These are phyloP conservation scores for Cryptocheilus praepositus DNA, from an alignment of 2,888 invertebrate genomes.

Conservation along the genomic window DNA sequence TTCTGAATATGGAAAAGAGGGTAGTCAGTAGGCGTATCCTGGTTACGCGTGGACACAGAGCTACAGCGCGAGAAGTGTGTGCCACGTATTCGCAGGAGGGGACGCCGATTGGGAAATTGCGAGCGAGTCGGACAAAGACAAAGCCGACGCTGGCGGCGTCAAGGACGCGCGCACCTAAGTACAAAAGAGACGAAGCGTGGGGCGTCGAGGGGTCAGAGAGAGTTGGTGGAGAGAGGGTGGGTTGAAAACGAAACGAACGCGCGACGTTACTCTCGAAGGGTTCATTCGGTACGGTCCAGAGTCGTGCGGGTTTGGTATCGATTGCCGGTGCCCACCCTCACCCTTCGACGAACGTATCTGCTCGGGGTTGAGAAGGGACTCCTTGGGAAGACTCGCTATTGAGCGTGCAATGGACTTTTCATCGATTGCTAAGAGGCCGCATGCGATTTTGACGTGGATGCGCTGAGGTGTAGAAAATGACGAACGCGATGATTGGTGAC, in stretches of 20 bases:
- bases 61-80: background rate
- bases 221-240: constrained; percentile 5
- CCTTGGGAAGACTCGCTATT: constrained; percentile 31
- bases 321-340: constrained; percentile 19
- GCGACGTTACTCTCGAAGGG: constrained; percentile 47
- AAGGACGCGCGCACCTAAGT: constrained; percentile 2
- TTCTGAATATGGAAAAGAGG: constrained; percentile 34
- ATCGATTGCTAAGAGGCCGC: constrained; percentile 17
- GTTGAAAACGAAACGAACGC: constrained; percentile 50
- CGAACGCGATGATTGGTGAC: too few species aligned
- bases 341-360: constrained; percentile 43
- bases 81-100: background rate
- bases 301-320: constrained; percentile 42
- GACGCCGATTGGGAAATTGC: constrained; percentile 8
- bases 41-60: constrained; percentile 28
- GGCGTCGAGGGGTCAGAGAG: background rate
- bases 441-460: too few species aligned
- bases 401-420: constrained; percentile 39
- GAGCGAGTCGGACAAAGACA: background rate
- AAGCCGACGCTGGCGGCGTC: background rate
- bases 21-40: constrained; percentile 47
- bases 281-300: constrained; percentile 54
- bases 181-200: background rate
- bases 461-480: too few species aligned
- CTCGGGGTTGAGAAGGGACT: constrained; percentile 29